phyloP scores from a whole-genome alignment of 2,113 vertebrate genomes.

The Pionites leucogaster region DNA sequence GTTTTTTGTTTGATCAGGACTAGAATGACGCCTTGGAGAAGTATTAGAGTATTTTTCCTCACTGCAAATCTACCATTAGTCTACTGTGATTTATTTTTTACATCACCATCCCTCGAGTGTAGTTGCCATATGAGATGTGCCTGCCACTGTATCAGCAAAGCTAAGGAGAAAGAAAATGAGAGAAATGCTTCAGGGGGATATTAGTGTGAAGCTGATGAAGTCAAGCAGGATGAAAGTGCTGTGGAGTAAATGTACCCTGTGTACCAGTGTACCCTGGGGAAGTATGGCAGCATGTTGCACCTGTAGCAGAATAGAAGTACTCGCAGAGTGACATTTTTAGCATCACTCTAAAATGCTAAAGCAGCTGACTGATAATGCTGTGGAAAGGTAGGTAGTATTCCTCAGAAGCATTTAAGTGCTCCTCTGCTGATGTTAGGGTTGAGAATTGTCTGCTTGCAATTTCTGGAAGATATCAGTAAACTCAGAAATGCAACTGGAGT shows the following conservation, averaged over 20 bases:
- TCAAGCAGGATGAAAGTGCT: not conserved
- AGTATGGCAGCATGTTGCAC: not conserved
- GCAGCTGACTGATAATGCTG: not conserved
- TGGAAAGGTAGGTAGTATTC: not conserved
- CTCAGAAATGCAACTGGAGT: not conserved
- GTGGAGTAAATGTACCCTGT: not conserved
- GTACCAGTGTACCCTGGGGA: not conserved
- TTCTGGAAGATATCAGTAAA: not conserved
- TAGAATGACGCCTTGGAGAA: not conserved
- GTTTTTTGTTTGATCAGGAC: fast-evolving
- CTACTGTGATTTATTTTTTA: not conserved
- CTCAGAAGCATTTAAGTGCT: not conserved
- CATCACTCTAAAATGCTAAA: not conserved
- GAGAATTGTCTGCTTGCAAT: not conserved
- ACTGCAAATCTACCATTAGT: not conserved
- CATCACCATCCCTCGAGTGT: not conserved
- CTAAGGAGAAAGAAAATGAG: not conserved
- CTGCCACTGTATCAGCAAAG: not conserved
- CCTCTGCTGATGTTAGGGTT: not conserved
- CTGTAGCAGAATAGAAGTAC: not conserved
- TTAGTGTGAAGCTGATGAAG: not conserved
- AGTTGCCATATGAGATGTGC: not conserved
- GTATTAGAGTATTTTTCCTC: not conserved
- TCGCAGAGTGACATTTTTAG: not conserved
- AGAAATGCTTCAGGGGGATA: not conserved